Evolutionary conservation across 1,140 invertebrate species (phyloP), one percentile per base, ranked within the genome.

Genomic region (Pseudomyrmex pallidus): DNA sequence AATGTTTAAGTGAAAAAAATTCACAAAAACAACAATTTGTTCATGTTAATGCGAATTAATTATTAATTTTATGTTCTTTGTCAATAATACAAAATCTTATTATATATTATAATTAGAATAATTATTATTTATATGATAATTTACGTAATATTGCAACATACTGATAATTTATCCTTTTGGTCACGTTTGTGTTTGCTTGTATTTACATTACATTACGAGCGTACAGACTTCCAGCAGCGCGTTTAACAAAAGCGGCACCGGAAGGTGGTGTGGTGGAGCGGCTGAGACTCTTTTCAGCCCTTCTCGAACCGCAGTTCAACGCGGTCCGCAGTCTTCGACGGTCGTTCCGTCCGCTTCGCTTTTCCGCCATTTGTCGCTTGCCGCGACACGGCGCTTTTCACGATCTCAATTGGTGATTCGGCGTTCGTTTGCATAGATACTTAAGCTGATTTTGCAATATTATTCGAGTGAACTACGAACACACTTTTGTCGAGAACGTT

Each of bases 231-330:
- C 50, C n/a, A 52, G 20, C 44, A 3, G 3, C 15, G 7, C 20
- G 68, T 10, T 12, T 20, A 66, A 17, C 46, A 64, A 50, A 63
- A 76, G 83, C 84, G 82, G 76, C 56, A 25, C 59, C 59, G 50
- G 73, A 86, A 76, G 63, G 76, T 62, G 83, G 76, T 76, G 83
- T 86, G 74, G 82, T 87, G 64, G 85, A 85, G 64, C 82, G 80
- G 86, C 74, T 87, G 74, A 80, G 87, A 80, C 87, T 90, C 87
- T 90, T 92, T 92, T 92, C 92, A 92, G 92, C 92, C 92, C 91
- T 52, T 52, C 50, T 87, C 90, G 59, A 76, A 74, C 83, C 87
- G 74, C 90, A 90, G 91, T 92, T 89, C 84, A 85, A 90, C 91
- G 87, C 87, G 86, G 86, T 84, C 88, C 85, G 90, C 87, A 91